Base-by-base conservation (phyloP, 2,888 invertebrate species). In the Eristalis pertinax region DNA sequence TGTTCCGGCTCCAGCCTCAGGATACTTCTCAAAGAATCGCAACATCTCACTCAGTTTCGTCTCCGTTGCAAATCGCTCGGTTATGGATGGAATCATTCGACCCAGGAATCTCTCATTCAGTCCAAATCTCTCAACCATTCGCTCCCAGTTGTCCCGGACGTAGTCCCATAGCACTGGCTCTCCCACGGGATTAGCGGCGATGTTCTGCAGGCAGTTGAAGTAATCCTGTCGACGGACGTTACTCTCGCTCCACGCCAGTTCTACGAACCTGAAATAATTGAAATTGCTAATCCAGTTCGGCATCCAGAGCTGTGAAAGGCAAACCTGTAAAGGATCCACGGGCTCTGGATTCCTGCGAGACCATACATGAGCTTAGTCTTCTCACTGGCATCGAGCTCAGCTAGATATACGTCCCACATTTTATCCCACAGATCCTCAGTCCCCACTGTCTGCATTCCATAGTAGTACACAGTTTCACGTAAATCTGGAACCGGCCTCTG, bases 1-100 rank as follows among this genome's bases (percentile, higher is more conserved):
- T 32, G 94, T 95, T 0, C 98, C 98, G 0, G 98, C 97, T 0
- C 98, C 98, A 0, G 97, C 96, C 0, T 98, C 95, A 0, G 98
- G 97, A 91, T 97, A 95, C 89, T 95, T 94, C 0, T 91, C 92
- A 91, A 97, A 98, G 93, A 98, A 98, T 0, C 93, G 92, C 89
- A 95, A 93, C 94, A 97, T 96, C 94, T 98, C 97, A 84, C 95
- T 92, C 0, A 97, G 93, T 91, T 95, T 95, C 0, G 94, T 92
- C 35, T 95, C 93, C 0, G 96, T 96, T 13, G 95, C 94, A 91
- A 98, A 98, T 1, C 93, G 92, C 4, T 91, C 91, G 0, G 97
- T 96, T 67, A 98, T 95, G 2, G 93, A 92, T 0, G 96, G 95
- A 72, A 98, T 95, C 81, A 97, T 90, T 65, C 94, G 93, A 15